Evolutionary conservation across 2,888 invertebrate genomes (phyloP).

Genomic region (Syrphus vitripennis): DNA sequence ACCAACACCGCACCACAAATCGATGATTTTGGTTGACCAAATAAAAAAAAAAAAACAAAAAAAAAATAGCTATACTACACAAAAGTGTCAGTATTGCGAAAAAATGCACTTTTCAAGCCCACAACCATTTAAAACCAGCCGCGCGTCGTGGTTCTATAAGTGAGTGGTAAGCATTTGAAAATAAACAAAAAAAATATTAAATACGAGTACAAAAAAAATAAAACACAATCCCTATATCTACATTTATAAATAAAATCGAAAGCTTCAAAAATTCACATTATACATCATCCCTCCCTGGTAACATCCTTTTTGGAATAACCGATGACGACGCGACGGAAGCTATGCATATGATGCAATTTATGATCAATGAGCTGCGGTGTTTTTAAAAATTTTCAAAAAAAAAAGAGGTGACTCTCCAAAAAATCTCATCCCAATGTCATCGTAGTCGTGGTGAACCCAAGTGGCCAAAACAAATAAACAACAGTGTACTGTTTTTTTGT

Average conservation of each 20-base stretch:
- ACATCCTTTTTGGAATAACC: neutral
- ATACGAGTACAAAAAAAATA: constrained; percentile 38
- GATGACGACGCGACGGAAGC: neutral
- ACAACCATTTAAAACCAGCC: constrained; percentile 37
- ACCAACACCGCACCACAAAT: constrained; percentile 66
- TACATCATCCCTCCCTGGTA: neutral
- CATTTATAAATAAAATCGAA: constrained; percentile 27
- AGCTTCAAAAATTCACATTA: constrained; percentile 27
- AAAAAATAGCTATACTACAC: constrained; percentile 43
- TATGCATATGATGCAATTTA: constrained; percentile 37
- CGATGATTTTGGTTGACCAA: constrained; percentile 70
- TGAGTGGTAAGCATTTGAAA: constrained; percentile 68
- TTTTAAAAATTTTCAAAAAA: constrained; percentile 23
- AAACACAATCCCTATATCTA: constrained; percentile 50
- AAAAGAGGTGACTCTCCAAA: constrained; percentile 22
- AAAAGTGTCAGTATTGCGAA: constrained; percentile 47
- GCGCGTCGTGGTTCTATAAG: constrained; percentile 35
- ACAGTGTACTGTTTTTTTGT: constrained; percentile 20
- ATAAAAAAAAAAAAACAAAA: constrained; percentile 14
- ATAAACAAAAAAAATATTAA: constrained; percentile 51
- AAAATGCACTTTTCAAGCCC: constrained; percentile 42
- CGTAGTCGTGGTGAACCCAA: constrained; percentile 62
- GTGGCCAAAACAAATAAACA: constrained; percentile 69
- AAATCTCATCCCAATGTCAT: constrained; percentile 42
- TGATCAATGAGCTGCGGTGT: constrained; percentile 60